Evolutionary conservation across 2,113 vertebrate genomes (phyloP).

Genomic region (Lophotis ruficrista): DNA sequence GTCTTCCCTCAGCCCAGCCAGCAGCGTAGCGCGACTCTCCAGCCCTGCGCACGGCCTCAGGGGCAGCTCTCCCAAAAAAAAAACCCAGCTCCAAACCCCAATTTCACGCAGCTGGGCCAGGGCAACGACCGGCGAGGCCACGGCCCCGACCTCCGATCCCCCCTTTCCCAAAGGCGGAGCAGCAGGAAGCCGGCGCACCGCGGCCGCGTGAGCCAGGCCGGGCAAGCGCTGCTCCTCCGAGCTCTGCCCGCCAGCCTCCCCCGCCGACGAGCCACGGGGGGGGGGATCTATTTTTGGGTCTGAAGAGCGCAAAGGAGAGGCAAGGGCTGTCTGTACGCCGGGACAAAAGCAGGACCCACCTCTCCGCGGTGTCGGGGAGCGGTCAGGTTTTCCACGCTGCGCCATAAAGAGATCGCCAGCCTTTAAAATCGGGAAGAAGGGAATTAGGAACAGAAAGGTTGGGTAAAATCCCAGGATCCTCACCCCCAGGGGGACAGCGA

Average conservation of each 20-base stretch:
- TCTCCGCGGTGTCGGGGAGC: neutral
- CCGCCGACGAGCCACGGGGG: accelerated
- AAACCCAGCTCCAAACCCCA: neutral
- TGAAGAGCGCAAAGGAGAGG: neutral
- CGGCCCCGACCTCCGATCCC: neutral
- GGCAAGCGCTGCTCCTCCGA: neutral
- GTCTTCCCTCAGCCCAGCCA: neutral
- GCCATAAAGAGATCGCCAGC: neutral
- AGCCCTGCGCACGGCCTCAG: accelerated
- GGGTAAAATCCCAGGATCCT: slow-evolving; percentile 4
- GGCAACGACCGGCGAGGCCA: accelerated
- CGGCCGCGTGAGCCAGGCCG: neutral
- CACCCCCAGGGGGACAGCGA: neutral
- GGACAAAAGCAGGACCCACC: neutral
- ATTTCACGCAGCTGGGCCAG: neutral
- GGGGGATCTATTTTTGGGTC: neutral
- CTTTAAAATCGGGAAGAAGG: slow-evolving; percentile 25
- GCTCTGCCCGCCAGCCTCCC: neutral
- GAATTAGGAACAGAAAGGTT: slow-evolving; percentile 44
- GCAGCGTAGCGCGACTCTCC: accelerated
- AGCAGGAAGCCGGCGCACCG: neutral
- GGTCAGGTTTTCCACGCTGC: slow-evolving; percentile 15
- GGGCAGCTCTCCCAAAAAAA: neutral
- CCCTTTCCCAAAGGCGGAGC: neutral
- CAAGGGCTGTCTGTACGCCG: accelerated